Evolutionary conservation across 2,888 invertebrate genomes (phyloP), one percentile per base, ranked within the genome.

Genomic region (Deroplatys truncata): DNA sequence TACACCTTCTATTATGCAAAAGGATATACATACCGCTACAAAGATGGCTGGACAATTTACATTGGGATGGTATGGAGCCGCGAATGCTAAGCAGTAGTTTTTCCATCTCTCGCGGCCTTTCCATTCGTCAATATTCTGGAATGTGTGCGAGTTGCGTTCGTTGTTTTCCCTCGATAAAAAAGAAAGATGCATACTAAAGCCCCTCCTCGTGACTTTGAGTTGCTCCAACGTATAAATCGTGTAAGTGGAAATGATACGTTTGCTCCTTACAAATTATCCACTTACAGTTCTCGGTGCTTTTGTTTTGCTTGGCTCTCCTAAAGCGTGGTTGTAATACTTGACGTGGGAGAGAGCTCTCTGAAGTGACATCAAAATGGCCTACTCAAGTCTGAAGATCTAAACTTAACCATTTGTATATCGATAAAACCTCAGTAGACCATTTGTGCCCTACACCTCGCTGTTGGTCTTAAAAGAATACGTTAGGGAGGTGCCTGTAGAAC

Each of bases 31-130:
- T 85, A 49, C 43, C 31, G 43, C 85, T 84, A n/a, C 85, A 85
- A 89, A 89, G 85, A 89, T 89, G 89, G 89, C 89, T 82, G 85
- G 35, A 72, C n/a, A 49, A 72, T 86, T 86, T 86, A 72, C 86
- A 86, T 82, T 86, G 82, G 86, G 72, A 86, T 13, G 25, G 72
- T 49, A 86, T 72, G 56, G 56, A 72, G 56, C 56, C 16, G 56
- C 56, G 9, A 72, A 72, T 72, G 56, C 56, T 72, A 72, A 72
- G 56, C 56, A 72, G 56, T 72, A 72, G 56, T 82, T 35, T 82
- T 29, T 31, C 82, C 35, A 35, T 49, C 43, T 31, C 35, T 49
- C 29, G 31, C 15, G 5, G 13, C 28, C 7, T 31, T 87, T 83
- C 83, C 82, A 83, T 87, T 87, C 87, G 83, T 87, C 87, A 83